Evolutionary conservation across 2,888 invertebrate genomes (phyloP).

Genomic region (Chymomyza procnemis): DNA sequence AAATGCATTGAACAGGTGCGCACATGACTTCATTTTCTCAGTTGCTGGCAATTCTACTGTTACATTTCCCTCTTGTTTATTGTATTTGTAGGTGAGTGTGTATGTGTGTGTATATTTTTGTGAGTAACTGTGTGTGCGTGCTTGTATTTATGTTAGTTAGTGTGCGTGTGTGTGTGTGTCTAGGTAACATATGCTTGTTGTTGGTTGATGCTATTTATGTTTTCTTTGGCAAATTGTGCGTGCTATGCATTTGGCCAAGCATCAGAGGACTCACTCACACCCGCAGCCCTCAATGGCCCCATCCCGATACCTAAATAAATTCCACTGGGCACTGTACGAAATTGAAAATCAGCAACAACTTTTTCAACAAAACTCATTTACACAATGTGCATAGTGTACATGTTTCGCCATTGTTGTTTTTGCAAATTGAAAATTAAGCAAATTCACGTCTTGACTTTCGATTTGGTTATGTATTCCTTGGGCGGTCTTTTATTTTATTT

Average conservation of each 20-base stretch:
- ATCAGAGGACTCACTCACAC: conserved; percentile 7
- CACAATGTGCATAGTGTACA: conserved; percentile 17
- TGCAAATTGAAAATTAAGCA: conserved; percentile 63
- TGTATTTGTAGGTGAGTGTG: conserved; percentile 21
- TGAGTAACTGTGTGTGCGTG: neutral
- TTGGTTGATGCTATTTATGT: conserved; percentile 57
- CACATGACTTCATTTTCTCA: conserved; percentile 69
- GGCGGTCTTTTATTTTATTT: too few relatives aligned
- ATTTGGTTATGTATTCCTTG: conserved; percentile 28
- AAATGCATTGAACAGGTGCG: conserved; percentile 70
- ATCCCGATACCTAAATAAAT: neutral
- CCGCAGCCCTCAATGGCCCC: conserved; percentile 4
- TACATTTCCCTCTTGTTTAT: conserved; percentile 49
- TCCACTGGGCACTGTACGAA: conserved; percentile 10
- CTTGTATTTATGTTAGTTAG: neutral
- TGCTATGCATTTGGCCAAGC: conserved; percentile 39
- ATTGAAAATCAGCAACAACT: conserved; percentile 37
- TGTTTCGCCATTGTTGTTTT: conserved; percentile 15
- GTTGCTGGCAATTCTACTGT: conserved; percentile 7
- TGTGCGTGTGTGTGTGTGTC: conserved; percentile 5
- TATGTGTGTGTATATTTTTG: neutral
- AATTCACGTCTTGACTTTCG: conserved; percentile 35
- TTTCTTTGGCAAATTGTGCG: conserved; percentile 69
- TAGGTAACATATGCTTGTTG: conserved; percentile 47
- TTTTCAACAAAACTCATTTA: conserved; percentile 43